phyloP scores from a whole-genome alignment of 2,888 invertebrate species.

The Quadroppia sp. region DNA sequence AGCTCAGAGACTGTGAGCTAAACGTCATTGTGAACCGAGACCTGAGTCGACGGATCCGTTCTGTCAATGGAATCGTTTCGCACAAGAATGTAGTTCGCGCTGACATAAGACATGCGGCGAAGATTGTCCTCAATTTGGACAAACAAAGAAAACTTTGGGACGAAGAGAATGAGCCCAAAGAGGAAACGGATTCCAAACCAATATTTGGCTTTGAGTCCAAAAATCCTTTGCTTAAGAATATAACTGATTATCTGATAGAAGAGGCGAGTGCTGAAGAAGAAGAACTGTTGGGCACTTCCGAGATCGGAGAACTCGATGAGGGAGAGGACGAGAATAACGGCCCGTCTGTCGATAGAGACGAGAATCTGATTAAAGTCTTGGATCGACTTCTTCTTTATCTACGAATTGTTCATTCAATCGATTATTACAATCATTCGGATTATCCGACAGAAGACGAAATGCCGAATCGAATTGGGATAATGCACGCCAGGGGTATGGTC shows the following conservation, averaged over 20 bases:
- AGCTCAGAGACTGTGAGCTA: slow-evolving; percentile 83
- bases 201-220: slow-evolving; percentile 52
- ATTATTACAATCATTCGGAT: slow-evolving; percentile 98
- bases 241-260: slow-evolving; percentile 95
- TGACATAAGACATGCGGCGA: slow-evolving; percentile 86
- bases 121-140: slow-evolving; percentile 85
- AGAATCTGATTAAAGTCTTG: slow-evolving; percentile 63
- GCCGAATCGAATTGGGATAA: slow-evolving; percentile 97
- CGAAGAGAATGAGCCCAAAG: not conserved
- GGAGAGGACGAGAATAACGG: slow-evolving; percentile 39
- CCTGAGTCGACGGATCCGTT: slow-evolving; percentile 84
- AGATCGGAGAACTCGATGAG: slow-evolving; percentile 56
- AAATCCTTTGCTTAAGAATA: slow-evolving; percentile 92
- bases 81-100: slow-evolving; percentile 82
- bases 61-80: slow-evolving; percentile 81
- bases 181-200: slow-evolving; percentile 43
- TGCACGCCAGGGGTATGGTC: slow-evolving; percentile 88
- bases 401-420: slow-evolving; percentile 94
- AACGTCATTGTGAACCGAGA: slow-evolving; percentile 96
- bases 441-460: slow-evolving; percentile 99
- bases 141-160: slow-evolving; percentile 74
- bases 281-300: slow-evolving; percentile 66
- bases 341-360: slow-evolving; percentile 64
- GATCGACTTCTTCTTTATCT: slow-evolving; percentile 84
- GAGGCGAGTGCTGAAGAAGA: slow-evolving; percentile 98